Percentiles rank a stretch among this genome's conserved stretches.
Conservation (phyloP, 2,113 vertebrate species). For the Amphiprion percula region DNA sequence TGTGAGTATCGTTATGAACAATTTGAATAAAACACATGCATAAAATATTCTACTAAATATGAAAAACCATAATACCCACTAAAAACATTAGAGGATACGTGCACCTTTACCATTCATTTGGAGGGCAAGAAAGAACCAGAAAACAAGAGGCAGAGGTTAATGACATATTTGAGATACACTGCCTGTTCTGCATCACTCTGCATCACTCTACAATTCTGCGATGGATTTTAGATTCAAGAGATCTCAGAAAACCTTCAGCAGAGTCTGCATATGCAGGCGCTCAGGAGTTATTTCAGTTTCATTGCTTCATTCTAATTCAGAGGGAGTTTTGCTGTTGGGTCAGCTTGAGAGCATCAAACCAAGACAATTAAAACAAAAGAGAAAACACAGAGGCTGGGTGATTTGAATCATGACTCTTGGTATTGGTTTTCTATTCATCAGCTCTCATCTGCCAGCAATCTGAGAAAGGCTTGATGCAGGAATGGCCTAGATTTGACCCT, state of each 20-base stretch:
- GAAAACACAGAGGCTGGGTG: slow-evolving; percentile 5
- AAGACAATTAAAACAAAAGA: slow-evolving; percentile 41
- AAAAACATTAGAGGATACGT: slow-evolving; percentile 11
- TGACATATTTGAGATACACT: slow-evolving; percentile 27
- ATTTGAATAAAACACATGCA: background rate
- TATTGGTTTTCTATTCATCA: slow-evolving; percentile 52
- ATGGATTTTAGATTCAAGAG: slow-evolving; percentile 11
- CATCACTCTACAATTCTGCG: background rate
- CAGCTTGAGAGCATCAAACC: slow-evolving; percentile 25
- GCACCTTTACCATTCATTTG: background rate
- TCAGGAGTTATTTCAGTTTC: background rate
- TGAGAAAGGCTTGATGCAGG: slow-evolving; percentile 28
- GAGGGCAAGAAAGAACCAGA: slow-evolving; percentile 13
- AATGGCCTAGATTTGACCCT: slow-evolving; percentile 36
- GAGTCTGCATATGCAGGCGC: background rate
- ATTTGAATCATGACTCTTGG: slow-evolving; percentile 45
- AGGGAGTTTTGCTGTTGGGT: background rate
- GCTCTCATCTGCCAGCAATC: slow-evolving; percentile 43
- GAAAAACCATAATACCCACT: background rate
- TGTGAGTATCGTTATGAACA: background rate
- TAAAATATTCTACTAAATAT: background rate
- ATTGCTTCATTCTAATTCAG: slow-evolving; percentile 21
- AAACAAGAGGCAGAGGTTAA: slow-evolving; percentile 50
- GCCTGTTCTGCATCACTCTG: slow-evolving; percentile 5
- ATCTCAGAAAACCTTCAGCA: slow-evolving; percentile 12